These are phyloP conservation scores for Dryomyza anilis DNA, from an alignment of 2,888 invertebrate species.

Conservation along the genomic window DNA sequence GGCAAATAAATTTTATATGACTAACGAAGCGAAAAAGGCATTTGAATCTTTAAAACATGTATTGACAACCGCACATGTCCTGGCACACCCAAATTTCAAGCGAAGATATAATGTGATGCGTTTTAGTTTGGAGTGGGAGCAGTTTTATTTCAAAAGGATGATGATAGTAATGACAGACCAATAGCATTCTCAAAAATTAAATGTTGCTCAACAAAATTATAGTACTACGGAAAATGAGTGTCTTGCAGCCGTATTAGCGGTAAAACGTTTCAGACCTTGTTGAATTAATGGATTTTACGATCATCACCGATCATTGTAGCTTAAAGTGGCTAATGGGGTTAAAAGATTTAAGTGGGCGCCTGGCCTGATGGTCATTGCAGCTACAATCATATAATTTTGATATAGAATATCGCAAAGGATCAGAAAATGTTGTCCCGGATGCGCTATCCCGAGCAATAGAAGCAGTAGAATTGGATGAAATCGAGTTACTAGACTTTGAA, in stretches of 20 bases:
- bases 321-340: conserved; percentile 21
- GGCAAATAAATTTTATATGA: background rate
- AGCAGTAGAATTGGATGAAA: background rate
- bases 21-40: background rate
- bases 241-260: conserved; percentile 13
- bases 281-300: conserved; percentile 21
- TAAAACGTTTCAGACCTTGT: conserved; percentile 3
- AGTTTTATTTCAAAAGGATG: conserved; percentile 16
- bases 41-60: too few relatives aligned
- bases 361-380: conserved; percentile 23
- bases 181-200: conserved; percentile 30
- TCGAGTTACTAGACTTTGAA: too few relatives aligned
- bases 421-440: too few relatives aligned
- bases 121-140: conserved; percentile 18
- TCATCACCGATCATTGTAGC: conserved; percentile 22
- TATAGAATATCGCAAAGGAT: too few relatives aligned
- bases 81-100: background rate
- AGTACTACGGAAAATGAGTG: conserved; percentile 31
- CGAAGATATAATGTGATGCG: background rate
- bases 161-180: conserved; percentile 8
- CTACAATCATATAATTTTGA: too few relatives aligned
- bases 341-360: conserved; percentile 34
- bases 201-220: conserved; percentile 23
- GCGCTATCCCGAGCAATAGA: conserved; percentile 4
- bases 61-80: background rate